Evolutionary conservation across 1,140 invertebrate genomes (phyloP), one percentile per base, ranked within the genome.

Genomic region (Lycorma delicatula): DNA sequence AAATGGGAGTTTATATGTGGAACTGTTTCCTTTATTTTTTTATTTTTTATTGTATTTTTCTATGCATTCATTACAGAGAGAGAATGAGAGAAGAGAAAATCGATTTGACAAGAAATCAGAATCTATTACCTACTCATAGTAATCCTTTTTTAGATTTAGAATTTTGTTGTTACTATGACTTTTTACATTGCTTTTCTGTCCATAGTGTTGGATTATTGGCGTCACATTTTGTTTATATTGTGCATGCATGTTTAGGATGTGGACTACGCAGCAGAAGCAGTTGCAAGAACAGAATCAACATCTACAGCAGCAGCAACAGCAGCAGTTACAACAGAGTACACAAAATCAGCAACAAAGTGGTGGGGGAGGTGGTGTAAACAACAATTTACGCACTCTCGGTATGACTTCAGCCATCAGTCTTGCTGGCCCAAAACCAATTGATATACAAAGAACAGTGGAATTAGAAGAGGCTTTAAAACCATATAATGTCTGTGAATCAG

Each of bases 391-490:
- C 22, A 61, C 63, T 16, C 55, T 64, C 7, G 93, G 93, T 36
- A 93, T 97, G 81, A 97, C 93, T 4, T 93, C 92, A 27, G 91
- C 94, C 44, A 94, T 98, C 59, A 95, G 88, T 63, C 76, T 85
- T 64, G 91, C 92, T 65, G 80, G 79, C 50, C 94, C 95, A 16
- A 93, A 93, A 70, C 81, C 84, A 1, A 79, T 84, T 63, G 95
- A 98, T 74, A 69, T 89, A 54, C 80, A 85, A 63, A 81, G 87
- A 61, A 93, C 91, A 0, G 80, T 80, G 31, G 91, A 96, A 64
- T 75, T 98, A 12, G 83, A 89, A 64, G 84, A 90, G 64, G 81
- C 84, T 20, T 73, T 97, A 4, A 83, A 83, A 66, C 87, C 88
- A n/a, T 92, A 85, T 73, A 89, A 89, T 68, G 87, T 96, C 11